Conservation (phyloP, 2,888 invertebrate genomes). For the Scrobipalpa atriplicella region DNA sequence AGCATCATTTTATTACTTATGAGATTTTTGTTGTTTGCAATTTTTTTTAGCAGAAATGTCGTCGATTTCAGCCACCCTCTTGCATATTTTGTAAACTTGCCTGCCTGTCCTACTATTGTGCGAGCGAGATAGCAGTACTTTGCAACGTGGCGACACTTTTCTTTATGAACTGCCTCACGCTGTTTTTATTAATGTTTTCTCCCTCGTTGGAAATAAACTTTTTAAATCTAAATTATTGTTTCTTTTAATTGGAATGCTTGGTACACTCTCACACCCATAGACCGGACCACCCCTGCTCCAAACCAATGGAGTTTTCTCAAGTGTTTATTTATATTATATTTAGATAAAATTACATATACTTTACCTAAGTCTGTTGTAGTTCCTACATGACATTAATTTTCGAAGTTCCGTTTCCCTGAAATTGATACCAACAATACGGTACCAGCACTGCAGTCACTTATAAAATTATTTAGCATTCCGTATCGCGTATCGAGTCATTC, state of each 20-base stretch:
- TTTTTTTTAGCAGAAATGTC: background rate
- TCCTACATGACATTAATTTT: background rate
- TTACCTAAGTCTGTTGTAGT: background rate
- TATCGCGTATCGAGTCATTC: slow-evolving; percentile 43
- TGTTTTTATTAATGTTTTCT: slow-evolving; percentile 72
- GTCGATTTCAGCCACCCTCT: slow-evolving; percentile 28
- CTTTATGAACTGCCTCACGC: slow-evolving; percentile 68
- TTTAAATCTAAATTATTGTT: slow-evolving; percentile 31
- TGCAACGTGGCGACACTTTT: slow-evolving; percentile 74
- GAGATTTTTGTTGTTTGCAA: background rate
- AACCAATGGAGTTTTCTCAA: too few relatives aligned
- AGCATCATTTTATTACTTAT: background rate
- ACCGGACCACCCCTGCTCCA: too few relatives aligned
- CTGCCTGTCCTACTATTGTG: background rate
- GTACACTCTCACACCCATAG: too few relatives aligned
- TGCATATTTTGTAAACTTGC: slow-evolving; percentile 32
- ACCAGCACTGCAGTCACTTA: background rate
- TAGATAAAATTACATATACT: too few relatives aligned
- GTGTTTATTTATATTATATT: too few relatives aligned
- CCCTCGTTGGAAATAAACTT: slow-evolving; percentile 53
- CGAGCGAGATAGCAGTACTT: slow-evolving; percentile 61
- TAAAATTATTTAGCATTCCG: slow-evolving; percentile 25
- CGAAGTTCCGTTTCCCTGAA: background rate
- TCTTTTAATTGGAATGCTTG: background rate
- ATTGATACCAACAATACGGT: slow-evolving; percentile 17